Evolutionary conservation across 2,888 invertebrate species (phyloP), one percentile per base, ranked within the genome.

Genomic region (Zele albiditarsus): DNA sequence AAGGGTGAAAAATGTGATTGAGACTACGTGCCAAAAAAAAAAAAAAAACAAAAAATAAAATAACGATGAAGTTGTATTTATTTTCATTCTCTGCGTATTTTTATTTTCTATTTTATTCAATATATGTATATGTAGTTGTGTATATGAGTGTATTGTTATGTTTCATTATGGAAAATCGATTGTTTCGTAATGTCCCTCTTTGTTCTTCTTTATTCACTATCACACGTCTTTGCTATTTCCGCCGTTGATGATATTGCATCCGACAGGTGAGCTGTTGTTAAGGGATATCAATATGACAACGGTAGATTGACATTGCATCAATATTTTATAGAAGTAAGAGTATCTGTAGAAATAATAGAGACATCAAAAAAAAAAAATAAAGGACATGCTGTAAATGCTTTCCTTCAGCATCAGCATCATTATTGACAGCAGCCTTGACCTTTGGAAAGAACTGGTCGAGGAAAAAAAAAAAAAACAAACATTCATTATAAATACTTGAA

Each of bases 1-100:
- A 53, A 20, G 53, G 53, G 53, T 53, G 38, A 38, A 53, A 53
- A 53, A 53, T n/a, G 46, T 46, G 46, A 46, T 46, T 20, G 53
- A n/a, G 23, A 23, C n/a, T 53, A 20, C n/a, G 20, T 53, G 53
- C 20, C n/a, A 53, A 20, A 53, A 53, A 42, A 42, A 42, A 42
- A 42, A 42, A 42, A 10, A 42, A 42, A n/a, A n/a, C n/a, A n/a
- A n/a, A n/a, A n/a, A n/a, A n/a, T n/a, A n/a, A n/a, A 38, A 38
- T 38, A 38, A 38, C 2, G 53, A 53, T 46, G 46, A 46, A 16
- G 46, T 46, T 46, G 46, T 46, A 46, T 46, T 46, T 46, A n/a
- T n/a, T 46, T 16, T 12, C 14, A 42, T n/a, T 46, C n/a, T 16
- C 16, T 46, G 3, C n/a, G 46, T n/a, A 46, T n/a, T 14, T 46